Base-by-base conservation (phyloP, 2,888 invertebrate species). In the Pristionchus entomophagus region DNA sequence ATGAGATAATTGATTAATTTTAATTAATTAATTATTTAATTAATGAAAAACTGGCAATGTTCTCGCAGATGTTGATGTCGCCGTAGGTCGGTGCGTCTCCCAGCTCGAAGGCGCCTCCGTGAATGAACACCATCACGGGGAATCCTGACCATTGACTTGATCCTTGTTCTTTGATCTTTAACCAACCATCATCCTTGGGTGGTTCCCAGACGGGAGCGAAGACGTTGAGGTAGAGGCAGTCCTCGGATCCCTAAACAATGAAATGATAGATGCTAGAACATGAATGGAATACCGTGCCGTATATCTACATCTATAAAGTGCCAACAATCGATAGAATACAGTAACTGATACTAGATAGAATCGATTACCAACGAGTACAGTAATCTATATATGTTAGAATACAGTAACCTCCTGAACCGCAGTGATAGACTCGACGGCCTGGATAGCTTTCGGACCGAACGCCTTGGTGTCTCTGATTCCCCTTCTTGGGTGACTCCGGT, bases 51-150 rank as follows among this genome's bases (percentile, higher is more conserved):
- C 69, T 62, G 19, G 87, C 89, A 45, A 90, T 59, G 65, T 88
- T 86, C 83, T 90, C 77, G 82, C 88, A 88, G 41, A 90, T 86
- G 29, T 87, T 87, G 32, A 88, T 45, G 78, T 90, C 90, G 32
- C 90, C 90, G 73, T 88, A 89, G n/a, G 88, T 89, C 45, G 86
- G 59, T 32, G 88, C 88, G 41, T 87, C 87, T 38, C 89, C 89
- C 83, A 86, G 87, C n/a, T 88, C 84, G 80, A 87, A 89, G 35
- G 88, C 90, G 3, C 90, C 90, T 35, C 90, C 90, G 65, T 89
- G 90, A 81, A 90, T 88, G 73, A 73, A 87, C 3, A 87, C 83
- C 85, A 87, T 88, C 87, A 87, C 86, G 17, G 87, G 86, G 38
- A 73, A 87, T 19, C 83, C 84, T 62, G 56, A 49, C n/a, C 8